A percentile compares a stretch with the other conserved stretches of the same genome.
phyloP scores from a whole-genome alignment of 2,113 vertebrate genomes.

The Perca schrenkii region DNA sequence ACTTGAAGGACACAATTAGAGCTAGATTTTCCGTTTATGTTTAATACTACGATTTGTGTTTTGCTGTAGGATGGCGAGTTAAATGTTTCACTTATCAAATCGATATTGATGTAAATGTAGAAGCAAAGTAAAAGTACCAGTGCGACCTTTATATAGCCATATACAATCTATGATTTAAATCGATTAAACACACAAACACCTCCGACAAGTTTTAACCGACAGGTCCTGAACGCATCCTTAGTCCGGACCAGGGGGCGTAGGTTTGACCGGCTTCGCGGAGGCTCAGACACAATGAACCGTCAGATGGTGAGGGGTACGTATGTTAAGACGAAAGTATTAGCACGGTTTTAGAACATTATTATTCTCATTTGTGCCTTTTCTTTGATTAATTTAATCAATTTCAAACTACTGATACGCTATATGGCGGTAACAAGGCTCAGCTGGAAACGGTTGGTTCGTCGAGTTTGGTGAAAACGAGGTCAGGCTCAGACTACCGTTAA shows the following conservation, averaged over 20 bases:
- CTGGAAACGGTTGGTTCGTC: slow-evolving; percentile 63
- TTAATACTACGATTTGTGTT: neutral
- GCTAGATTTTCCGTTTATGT: neutral
- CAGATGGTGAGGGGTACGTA: slow-evolving; percentile 71
- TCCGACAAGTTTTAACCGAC: fast-evolving
- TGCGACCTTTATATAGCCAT: neutral
- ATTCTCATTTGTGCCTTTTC: slow-evolving; percentile 28
- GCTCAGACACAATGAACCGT: slow-evolving; percentile 87
- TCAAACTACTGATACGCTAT: slow-evolving; percentile 22
- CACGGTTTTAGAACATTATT: slow-evolving; percentile 61
- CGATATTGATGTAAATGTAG: neutral
- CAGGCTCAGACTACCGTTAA: slow-evolving; percentile 61
- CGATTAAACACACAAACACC: neutral
- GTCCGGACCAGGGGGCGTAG: slow-evolving; percentile 82
- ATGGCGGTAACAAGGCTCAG: slow-evolving; percentile 55
- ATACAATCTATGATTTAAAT: too few species aligned
- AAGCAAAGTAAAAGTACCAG: neutral
- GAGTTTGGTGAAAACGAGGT: slow-evolving; percentile 81
- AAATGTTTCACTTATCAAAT: neutral
- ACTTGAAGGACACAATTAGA: neutral
- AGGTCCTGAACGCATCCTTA: slow-evolving; percentile 34
- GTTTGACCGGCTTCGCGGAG: slow-evolving; percentile 82
- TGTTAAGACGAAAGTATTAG: slow-evolving; percentile 53
- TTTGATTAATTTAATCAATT: slow-evolving; percentile 6
- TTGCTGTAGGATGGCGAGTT: neutral